phyloP scores from a whole-genome alignment of 2,888 invertebrate species.

The Pseudanteris insignis region DNA sequence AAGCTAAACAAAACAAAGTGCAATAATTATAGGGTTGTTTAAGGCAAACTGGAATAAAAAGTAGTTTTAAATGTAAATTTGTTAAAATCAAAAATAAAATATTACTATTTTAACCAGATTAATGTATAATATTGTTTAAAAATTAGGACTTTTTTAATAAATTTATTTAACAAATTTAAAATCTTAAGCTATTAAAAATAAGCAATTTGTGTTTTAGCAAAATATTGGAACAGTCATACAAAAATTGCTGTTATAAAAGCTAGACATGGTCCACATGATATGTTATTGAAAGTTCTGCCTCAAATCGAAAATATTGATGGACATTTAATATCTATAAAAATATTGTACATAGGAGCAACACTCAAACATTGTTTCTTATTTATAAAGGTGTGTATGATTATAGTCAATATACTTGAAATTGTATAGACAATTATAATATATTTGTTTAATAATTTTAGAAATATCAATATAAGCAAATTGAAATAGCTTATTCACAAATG shows the following conservation, averaged over 20 bases:
- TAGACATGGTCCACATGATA: constrained; percentile 79
- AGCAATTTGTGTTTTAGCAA: constrained; percentile 68
- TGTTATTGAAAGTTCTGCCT: constrained; percentile 76
- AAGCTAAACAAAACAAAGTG: too few species aligned
- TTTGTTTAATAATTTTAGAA: constrained; percentile 62
- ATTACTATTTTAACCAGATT: too few species aligned
- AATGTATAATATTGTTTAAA: too few species aligned
- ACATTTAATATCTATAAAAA: constrained; percentile 71
- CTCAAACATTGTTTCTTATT: constrained; percentile 82
- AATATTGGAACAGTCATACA: constrained; percentile 82
- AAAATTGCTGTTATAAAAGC: constrained; percentile 78
- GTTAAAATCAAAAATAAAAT: too few species aligned
- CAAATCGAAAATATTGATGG: constrained; percentile 75
- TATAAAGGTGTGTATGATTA: constrained; percentile 65
- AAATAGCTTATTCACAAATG: constrained; percentile 66
- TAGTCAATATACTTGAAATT: too few species aligned
- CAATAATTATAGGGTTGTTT: neutral
- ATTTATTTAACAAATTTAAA: too few species aligned
- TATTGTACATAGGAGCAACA: constrained; percentile 80
- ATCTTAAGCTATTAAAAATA: too few species aligned
- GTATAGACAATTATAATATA: constrained; percentile 2
- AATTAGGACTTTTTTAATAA: too few species aligned
- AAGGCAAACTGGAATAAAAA: too few species aligned
- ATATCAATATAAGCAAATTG: constrained; percentile 70
- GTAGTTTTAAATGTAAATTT: too few species aligned